Evolutionary conservation across 1,140 invertebrate species (phyloP), one percentile per base, ranked within the genome.

Genomic region (Parasteatoda tepidariorum): DNA sequence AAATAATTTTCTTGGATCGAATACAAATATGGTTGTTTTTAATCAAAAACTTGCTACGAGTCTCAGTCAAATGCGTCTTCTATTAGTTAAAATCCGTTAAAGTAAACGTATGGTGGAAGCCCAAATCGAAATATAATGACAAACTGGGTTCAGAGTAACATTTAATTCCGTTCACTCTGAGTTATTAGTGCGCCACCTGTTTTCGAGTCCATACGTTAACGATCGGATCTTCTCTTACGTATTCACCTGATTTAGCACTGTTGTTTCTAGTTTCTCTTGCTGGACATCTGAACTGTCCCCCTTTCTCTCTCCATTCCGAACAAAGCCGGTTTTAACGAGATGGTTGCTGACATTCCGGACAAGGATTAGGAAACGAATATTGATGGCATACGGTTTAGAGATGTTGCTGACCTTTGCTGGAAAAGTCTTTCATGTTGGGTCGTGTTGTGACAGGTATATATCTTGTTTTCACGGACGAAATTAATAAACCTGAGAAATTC

Each of bases 121-220:
- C 6, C 76, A 82, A 82, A 82, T 82, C 78, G 78, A 82, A 55
- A 82, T 82, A 82, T 82, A 82, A 82, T 82, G 78, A 70, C 78
- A 41, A 55, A 18, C 34, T 34, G 76, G 28, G 30, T 68, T 33
- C 54, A 62, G 57, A 71, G 55, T 54, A 31, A 30, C 30, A 55
- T 82, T 82, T 82, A 82, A 82, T 82, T 70, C 78, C 55, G 76
- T 41, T 68, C 68, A 66, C 48, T 24, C 26, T 9, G 28, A 59
- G 76, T 70, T 82, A 82, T 82, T 82, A 71, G 67, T 34, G 15
- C 54, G 31, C 67, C 64, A 70, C 41, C 78, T 82, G 78, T 26
- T 30, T 2, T 24, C 66, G 11, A 22, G 57, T 22, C 30, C 24
- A 57, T n/a, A 33, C 54, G n/a, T n/a, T n/a, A n/a, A n/a, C 34